These are phyloP conservation scores for Chinchilla lanigera DNA, from an alignment of 2,113 vertebrate genomes.

Conservation along the genomic window DNA sequence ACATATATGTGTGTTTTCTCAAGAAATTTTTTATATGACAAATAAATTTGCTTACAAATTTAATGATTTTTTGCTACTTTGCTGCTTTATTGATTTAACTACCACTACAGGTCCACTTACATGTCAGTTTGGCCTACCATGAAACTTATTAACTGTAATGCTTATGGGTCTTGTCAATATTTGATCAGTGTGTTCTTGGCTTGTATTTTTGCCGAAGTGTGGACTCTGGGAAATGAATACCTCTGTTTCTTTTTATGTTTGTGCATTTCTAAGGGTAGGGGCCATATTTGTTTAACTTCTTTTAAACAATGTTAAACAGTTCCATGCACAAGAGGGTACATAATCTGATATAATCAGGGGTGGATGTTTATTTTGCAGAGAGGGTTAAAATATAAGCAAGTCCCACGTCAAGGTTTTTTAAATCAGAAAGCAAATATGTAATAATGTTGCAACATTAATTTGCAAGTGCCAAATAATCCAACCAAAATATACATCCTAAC, in stretches of 20 bases:
- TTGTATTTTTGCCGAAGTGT: conserved; percentile 27
- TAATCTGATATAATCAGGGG: not conserved
- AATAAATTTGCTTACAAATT: not conserved
- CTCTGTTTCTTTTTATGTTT: not conserved
- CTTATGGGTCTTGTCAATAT: conserved; percentile 57
- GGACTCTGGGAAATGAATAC: not conserved
- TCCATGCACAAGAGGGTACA: not conserved
- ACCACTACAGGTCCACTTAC: not conserved
- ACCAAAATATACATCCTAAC: conserved; percentile 1
- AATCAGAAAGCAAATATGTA: conserved; percentile 42
- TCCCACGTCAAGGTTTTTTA: not conserved
- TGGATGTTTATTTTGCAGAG: not conserved
- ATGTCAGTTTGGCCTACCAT: not conserved
- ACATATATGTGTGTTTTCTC: not conserved
- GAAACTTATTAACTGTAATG: conserved; percentile 60
- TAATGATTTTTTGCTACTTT: not conserved
- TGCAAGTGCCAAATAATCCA: conserved; percentile 39
- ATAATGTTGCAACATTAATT: conserved; percentile 13
- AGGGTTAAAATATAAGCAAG: conserved; percentile 7
- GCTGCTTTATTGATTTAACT: conserved; percentile 13
- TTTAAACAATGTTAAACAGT: not conserved
- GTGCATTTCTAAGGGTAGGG: conserved; percentile 41
- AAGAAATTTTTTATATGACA: not conserved
- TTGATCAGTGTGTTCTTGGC: conserved; percentile 28
- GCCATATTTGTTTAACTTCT: conserved; percentile 20